Evolutionary conservation across 2,797 vertebrate genomes (phyloP), one percentile per base, ranked within the genome.

Genomic region (Cirrhinus molitorella): DNA sequence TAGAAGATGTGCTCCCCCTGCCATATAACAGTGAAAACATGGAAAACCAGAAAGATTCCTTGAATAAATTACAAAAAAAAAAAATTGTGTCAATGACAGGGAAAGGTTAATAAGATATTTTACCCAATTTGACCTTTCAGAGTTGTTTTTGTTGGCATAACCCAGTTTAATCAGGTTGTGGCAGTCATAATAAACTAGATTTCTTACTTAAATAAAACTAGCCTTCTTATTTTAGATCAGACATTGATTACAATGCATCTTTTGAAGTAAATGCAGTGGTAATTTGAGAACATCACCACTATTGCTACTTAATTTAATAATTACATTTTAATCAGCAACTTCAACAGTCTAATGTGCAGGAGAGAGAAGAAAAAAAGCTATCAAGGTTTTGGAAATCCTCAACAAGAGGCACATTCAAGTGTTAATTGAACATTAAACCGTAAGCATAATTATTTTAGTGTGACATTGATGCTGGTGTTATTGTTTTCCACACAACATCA

Each of bases 401-500:
- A 66, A 25, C 3, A 21, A 51, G 3, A 47, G 5, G n/a, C 28
- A 28, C 7, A 23, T 12, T 65, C 12, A 43, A 19, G 49, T 67
- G 40, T 79, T 53, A 63, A 70, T 28, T 45, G 23, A 79, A 84
- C 11, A 84, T 40, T 72, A 51, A 63, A 34, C 68, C 31, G 3
- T 31, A 49, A 57, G 11, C 45, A 40, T 51, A 25, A 51, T 61
- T 53, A 4, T 40, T 71, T 47, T 13, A 16, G 43, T 68, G 65
- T 43, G 16, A 19, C 70, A 47, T n/a, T 79, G 28, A 74, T 73
- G 16, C 53, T 12, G 55, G n/a, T 23, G 67, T 23, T 83, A 34
- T 61, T 76, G 12, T 81, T 55, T 59, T 43, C 31, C 81, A 66
- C 63, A 76, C 37, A 40, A 40, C 80, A 71, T 47, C 19, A 49